Percentiles rank a stretch among this genome's conserved stretches.
Conservation (phyloP, 2,113 vertebrate genomes). For the Apistogramma diplotaenia region DNA sequence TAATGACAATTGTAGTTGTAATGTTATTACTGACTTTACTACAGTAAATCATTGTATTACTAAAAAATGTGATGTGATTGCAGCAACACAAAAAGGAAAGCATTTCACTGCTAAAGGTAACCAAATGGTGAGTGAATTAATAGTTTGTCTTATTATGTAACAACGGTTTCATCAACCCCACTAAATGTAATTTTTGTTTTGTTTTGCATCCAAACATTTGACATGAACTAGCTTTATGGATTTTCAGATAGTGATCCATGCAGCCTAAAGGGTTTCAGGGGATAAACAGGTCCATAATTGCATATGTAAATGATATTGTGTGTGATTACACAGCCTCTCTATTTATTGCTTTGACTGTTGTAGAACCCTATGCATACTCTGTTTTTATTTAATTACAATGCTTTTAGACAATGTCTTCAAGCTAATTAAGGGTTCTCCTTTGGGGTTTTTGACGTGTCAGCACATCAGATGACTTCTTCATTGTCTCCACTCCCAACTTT, state of each 20-base stretch:
- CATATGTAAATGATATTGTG: background rate
- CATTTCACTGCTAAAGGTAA: background rate
- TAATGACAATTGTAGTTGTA: too few relatives aligned
- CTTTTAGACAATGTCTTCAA: constrained; percentile 53
- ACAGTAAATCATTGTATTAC: too few relatives aligned
- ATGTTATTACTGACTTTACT: too few relatives aligned
- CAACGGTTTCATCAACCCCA: background rate
- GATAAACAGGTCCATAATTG: background rate
- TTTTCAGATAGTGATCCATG: background rate
- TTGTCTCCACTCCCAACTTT: background rate
- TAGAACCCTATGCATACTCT: background rate
- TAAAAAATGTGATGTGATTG: too few relatives aligned
- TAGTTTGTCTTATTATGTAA: background rate
- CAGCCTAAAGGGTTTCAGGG: background rate
- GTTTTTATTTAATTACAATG: constrained; percentile 57
- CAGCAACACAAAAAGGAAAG: too few relatives aligned
- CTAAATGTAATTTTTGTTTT: background rate
- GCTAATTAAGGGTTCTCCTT: constrained; percentile 36
- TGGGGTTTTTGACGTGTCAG: constrained; percentile 20
- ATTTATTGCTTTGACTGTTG: constrained; percentile 34
- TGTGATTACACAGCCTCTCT: background rate
- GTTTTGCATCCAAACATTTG: background rate
- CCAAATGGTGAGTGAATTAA: background rate
- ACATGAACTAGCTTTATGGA: background rate
- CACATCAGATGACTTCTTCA: constrained; percentile 25